Evolutionary conservation across 1,140 invertebrate species (phyloP).

Genomic region (Hycleus phaleratus): DNA sequence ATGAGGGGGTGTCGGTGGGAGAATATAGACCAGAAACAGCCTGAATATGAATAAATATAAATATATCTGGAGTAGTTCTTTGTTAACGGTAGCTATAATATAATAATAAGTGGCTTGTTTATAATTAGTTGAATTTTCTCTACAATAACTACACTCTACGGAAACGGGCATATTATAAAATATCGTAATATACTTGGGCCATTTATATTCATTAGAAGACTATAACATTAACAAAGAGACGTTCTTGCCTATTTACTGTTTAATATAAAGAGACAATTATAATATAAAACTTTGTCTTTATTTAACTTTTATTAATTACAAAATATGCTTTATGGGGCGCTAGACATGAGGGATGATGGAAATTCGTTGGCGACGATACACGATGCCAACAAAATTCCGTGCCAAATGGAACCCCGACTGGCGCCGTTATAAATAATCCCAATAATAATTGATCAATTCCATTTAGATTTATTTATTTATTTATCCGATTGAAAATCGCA

Average conservation of each 20-base stretch:
- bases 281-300: conserved; percentile 4
- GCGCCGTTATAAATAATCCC: too few relatives aligned
- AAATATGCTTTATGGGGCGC: neutral
- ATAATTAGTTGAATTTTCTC: conserved; percentile 14
- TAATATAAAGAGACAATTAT: conserved; percentile 22
- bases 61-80: too few relatives aligned
- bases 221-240: conserved; percentile 21
- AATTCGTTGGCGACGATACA: too few relatives aligned
- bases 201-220: conserved; percentile 23
- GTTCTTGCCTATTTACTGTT: conserved; percentile 18
- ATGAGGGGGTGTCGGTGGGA: neutral
- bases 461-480: too few relatives aligned
- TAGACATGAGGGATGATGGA: too few relatives aligned
- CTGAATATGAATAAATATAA: too few relatives aligned
- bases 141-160: conserved; percentile 9
- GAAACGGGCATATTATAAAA: conserved; percentile 13
- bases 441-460: too few relatives aligned
- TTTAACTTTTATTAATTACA: conserved; percentile 4
- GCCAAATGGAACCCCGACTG: too few relatives aligned
- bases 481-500: too few relatives aligned
- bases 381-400: too few relatives aligned
- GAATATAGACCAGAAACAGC: too few relatives aligned
- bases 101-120: too few relatives aligned
- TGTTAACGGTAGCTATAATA: neutral
- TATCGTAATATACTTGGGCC: conserved; percentile 17